phyloP scores from a whole-genome alignment of 2,888 invertebrate species.

The Pterostichus madidus region DNA sequence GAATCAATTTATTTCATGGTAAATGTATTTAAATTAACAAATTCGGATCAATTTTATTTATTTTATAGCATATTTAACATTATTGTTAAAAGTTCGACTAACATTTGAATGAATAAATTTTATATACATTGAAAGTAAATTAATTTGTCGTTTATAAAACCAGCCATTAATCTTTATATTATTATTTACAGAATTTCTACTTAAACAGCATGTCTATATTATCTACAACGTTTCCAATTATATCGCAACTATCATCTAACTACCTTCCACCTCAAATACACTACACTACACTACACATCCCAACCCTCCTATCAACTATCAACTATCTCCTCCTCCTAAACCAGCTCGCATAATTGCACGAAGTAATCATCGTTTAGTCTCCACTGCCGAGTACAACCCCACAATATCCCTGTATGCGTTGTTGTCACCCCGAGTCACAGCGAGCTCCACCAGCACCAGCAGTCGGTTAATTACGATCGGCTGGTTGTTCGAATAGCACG shows the following conservation, averaged over 20 bases:
- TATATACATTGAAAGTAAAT: too few relatives aligned
- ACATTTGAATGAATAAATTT: too few relatives aligned
- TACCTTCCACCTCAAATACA: neutral
- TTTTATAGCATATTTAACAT: too few relatives aligned
- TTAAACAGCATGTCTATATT: too few relatives aligned
- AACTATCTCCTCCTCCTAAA: neutral
- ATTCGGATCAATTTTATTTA: too few relatives aligned
- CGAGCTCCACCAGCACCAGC: conserved; percentile 18
- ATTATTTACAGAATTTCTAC: too few relatives aligned
- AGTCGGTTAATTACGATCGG: conserved; percentile 38
- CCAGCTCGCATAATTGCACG: neutral
- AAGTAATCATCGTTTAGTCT: conserved; percentile 25
- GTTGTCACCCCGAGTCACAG: conserved; percentile 18
- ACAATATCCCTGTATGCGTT: conserved; percentile 33
- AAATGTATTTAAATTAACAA: too few relatives aligned
- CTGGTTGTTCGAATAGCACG: neutral
- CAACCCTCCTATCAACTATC: neutral
- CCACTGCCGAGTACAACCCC: conserved; percentile 19
- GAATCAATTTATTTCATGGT: too few relatives aligned
- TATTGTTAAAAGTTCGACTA: too few relatives aligned
- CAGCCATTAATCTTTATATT: too few relatives aligned
- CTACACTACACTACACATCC: neutral
- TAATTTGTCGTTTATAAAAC: too few relatives aligned
- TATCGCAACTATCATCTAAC: neutral
- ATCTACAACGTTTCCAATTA: too few relatives aligned